Conservation (phyloP, 2,797 vertebrate genomes). For the Erpetoichthys calabaricus region DNA sequence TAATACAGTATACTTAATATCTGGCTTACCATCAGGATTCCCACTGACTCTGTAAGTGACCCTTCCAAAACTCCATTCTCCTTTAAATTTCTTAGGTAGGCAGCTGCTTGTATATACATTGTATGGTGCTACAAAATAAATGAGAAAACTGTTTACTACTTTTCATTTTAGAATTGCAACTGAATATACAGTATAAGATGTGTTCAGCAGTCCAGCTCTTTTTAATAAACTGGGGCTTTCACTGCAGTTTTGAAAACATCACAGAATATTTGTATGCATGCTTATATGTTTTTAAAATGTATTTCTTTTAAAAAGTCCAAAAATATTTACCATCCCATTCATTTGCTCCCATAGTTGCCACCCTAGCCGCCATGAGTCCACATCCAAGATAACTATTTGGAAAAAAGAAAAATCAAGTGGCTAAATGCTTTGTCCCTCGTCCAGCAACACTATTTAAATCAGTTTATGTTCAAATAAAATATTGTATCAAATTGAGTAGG, state of each 20-base stretch:
- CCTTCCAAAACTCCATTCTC: conserved; percentile 80
- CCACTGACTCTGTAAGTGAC: conserved; percentile 84
- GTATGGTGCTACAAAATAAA: conserved; percentile 9
- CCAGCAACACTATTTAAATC: not conserved
- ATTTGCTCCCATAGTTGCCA: conserved; percentile 79
- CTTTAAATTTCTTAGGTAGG: conserved; percentile 77
- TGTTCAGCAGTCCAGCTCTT: no score
- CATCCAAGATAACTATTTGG: conserved; percentile 83
- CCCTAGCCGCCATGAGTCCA: conserved; percentile 77
- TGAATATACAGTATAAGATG: no score
- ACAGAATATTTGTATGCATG: no score
- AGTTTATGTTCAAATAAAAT: not conserved
- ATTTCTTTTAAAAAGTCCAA: no score
- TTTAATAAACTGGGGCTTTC: no score
- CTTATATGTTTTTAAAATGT: no score
- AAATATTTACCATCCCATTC: conserved; percentile 61
- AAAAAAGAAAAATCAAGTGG: conserved; percentile 14
- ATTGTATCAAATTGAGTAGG: no score
- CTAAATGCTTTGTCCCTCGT: not conserved
- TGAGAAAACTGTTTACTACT: not conserved
- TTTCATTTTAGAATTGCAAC: not conserved
- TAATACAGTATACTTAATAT: not conserved
- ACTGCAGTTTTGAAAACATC: no score
- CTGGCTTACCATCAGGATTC: conserved; percentile 71
- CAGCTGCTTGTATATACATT: conserved; percentile 84